Evolutionary conservation across 2,888 invertebrate genomes (phyloP).

Genomic region (Nomada fucata): DNA sequence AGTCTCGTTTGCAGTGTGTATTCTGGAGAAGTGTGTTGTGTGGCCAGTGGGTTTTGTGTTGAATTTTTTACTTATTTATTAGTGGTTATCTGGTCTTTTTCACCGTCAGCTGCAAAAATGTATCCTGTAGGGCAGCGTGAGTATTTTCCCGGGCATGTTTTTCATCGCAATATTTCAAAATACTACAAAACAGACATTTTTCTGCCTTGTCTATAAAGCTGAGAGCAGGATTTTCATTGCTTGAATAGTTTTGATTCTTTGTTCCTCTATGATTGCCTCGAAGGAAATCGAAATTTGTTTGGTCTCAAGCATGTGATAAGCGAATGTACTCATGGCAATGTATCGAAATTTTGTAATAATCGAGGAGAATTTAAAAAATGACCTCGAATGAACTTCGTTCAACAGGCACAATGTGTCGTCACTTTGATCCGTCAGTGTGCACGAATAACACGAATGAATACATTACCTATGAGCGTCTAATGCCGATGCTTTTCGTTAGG

Average conservation of each 20-base stretch:
- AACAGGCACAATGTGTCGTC: conserved; percentile 79
- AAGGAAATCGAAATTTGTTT: conserved; percentile 11
- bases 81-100: conserved; percentile 81
- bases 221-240: conserved; percentile 71
- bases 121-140: conserved; percentile 89
- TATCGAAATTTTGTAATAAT: conserved; percentile 22
- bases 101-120: conserved; percentile 84
- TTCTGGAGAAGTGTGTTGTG: conserved; percentile 82
- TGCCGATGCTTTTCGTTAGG: conserved; percentile 27
- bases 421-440: conserved; percentile 68
- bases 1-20: conserved; percentile 78
- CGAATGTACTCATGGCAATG: neutral
- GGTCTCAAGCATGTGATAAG: neutral
- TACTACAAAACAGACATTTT: conserved; percentile 36
- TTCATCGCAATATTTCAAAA: conserved; percentile 13
- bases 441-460: conserved; percentile 32
- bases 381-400: conserved; percentile 78
- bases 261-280: conserved; percentile 56
- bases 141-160: conserved; percentile 78
- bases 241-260: conserved; percentile 67
- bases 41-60: conserved; percentile 82
- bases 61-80: conserved; percentile 81
- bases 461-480: conserved; percentile 40
- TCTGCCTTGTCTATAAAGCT: conserved; percentile 67
- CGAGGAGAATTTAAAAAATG: conserved; percentile 64